Conservation (phyloP, 2,797 vertebrate genomes). For the Propithecus deckenii region DNA sequence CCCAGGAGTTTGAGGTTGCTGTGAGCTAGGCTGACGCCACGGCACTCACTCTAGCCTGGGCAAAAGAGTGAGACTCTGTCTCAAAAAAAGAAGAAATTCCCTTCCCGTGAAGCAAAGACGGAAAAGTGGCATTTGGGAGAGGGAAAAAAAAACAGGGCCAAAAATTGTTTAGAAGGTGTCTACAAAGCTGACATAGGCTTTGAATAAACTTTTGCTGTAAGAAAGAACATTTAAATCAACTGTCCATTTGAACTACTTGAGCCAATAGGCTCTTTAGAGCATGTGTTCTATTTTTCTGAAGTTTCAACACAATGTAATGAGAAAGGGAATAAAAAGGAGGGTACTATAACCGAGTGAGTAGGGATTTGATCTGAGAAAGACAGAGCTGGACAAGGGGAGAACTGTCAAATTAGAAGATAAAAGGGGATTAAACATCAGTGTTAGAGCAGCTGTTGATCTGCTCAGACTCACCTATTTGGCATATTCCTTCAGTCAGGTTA, state of each 20-base stretch:
- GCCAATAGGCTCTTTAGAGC: background rate
- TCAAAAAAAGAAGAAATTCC: background rate
- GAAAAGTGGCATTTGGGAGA: background rate
- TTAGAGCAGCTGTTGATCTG: background rate
- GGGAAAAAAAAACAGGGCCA: background rate
- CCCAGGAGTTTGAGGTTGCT: too few relatives aligned
- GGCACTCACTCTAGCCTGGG: too few relatives aligned
- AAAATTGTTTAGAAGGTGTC: background rate
- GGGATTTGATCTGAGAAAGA: background rate
- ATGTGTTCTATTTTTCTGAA: background rate
- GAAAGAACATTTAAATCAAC: background rate
- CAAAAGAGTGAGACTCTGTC: too few relatives aligned
- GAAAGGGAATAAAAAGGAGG: background rate
- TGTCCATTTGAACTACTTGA: background rate
- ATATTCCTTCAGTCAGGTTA: background rate
- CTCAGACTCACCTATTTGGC: background rate
- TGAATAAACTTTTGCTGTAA: background rate
- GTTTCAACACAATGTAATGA: background rate
- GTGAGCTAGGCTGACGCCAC: too few relatives aligned
- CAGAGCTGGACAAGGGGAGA: background rate
- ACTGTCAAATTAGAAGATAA: slow-evolving; percentile 3
- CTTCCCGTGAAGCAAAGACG: background rate
- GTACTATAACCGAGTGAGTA: background rate
- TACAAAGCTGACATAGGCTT: background rate
- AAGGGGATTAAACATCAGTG: background rate